Base-by-base conservation (phyloP, 2,888 invertebrate genomes). In the Noctua janthe region DNA sequence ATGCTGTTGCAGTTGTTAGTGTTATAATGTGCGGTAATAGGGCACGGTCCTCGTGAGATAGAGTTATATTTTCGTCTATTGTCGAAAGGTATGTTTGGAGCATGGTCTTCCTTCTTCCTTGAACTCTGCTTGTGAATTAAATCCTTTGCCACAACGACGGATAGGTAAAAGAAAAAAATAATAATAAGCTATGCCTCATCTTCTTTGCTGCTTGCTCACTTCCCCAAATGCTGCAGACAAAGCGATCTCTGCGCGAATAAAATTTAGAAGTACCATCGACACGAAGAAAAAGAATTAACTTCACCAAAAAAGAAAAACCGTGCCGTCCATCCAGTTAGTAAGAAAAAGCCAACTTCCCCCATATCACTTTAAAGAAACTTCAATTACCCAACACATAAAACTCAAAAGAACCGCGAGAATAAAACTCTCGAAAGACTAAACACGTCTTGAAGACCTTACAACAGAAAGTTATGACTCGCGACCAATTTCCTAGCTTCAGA, bases 401-500 rank as follows among this genome's bases (percentile, higher is more conserved):
- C 39, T 74, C 13, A 64, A 56, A n/a, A 59, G 59, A 54, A 39
- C 47, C 54, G 39, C 51, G 13, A 29, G 70, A 66, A 39, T 47
- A 67, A 69, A 66, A 69, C 47, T 35, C 62, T 79, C 35, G 74
- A 56, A 80, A 80, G 47, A 67, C 66, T 71, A 74, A 82, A 71
- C 17, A 59, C 71, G 47, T 77, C 85, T 76, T 74, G 77, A 59
- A 81, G 74, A 75, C 51, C 72, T 66, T 54, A 49, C 71, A 73
- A 49, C 82, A 79, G 78, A 83, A 84, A 87, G 83, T 85, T 86
- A 86, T 84, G 87, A 85, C 83, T 84, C 84, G 85, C 80, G 82
- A 86, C 83, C 87, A 84, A 86, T 88, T 85, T 87, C 80, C 82
- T 70, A 82, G 84, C 80, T 81, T 80, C 80, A 74, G 88, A 86